Evolutionary conservation across 2,888 invertebrate species (phyloP).

Genomic region (Agriotes lineatus): DNA sequence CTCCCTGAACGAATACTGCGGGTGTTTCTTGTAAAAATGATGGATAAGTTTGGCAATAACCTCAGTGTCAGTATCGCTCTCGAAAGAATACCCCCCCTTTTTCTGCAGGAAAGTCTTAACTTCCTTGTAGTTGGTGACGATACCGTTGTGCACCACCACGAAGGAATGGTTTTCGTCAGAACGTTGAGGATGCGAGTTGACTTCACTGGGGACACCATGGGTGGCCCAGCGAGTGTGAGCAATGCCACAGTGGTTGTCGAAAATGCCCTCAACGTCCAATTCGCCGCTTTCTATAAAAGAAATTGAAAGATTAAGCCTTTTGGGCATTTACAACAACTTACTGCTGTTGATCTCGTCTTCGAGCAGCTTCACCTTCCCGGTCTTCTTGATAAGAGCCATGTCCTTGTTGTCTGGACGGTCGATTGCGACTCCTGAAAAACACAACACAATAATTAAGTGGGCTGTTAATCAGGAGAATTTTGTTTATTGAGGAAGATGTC

Average conservation of each 20-base stretch:
- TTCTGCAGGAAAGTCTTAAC: slow-evolving; percentile 93
- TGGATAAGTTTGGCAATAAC: slow-evolving; percentile 96
- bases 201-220: slow-evolving; percentile 94
- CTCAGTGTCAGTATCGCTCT: slow-evolving; percentile 99
- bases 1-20: slow-evolving; percentile 92
- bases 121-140: slow-evolving; percentile 98
- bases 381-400: slow-evolving; percentile 88
- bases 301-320: slow-evolving; percentile 2
- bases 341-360: slow-evolving; percentile 87
- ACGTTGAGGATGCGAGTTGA: slow-evolving; percentile 97
- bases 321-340: too few relatives aligned
- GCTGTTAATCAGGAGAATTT: not conserved
- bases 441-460: slow-evolving; percentile 5
- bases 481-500: not conserved
- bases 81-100: slow-evolving; percentile 87
- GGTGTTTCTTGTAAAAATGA: slow-evolving; percentile 92
- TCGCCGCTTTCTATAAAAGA: slow-evolving; percentile 67
- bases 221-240: slow-evolving; percentile 99
- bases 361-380: slow-evolving; percentile 92
- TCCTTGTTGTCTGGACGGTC: slow-evolving; percentile 82
- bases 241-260: slow-evolving; percentile 93
- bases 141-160: slow-evolving; percentile 94
- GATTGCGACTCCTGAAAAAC: slow-evolving; percentile 78
- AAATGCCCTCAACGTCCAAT: slow-evolving; percentile 78
- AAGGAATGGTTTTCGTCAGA: slow-evolving; percentile 89